phyloP scores from a whole-genome alignment of 2,888 invertebrate species.

The Torymus tubicola region DNA sequence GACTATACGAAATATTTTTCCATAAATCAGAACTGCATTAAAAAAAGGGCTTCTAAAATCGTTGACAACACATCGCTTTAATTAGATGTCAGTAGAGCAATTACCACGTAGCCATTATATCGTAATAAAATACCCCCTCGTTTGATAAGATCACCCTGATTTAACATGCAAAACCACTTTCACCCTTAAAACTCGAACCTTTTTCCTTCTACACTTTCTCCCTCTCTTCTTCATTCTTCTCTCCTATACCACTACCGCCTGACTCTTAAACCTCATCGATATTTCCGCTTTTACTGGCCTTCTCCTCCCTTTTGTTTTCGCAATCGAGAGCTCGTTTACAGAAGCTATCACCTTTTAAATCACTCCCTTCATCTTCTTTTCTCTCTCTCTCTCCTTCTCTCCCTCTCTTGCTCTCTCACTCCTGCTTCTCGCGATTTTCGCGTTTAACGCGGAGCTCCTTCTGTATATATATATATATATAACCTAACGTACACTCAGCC shows the following conservation, averaged over 20 bases:
- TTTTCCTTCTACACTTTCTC: neutral
- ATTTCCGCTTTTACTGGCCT: too few relatives aligned
- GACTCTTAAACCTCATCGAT: slow-evolving; percentile 6
- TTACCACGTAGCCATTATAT: too few relatives aligned
- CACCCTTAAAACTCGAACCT: neutral
- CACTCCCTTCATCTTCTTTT: slow-evolving; percentile 4
- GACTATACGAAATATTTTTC: too few relatives aligned
- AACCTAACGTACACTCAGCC: slow-evolving; percentile 17
- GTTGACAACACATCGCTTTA: too few relatives aligned
- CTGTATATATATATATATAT: neutral
- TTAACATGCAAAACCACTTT: too few relatives aligned
- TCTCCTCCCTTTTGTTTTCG: slow-evolving; percentile 9
- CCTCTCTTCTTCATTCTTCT: neutral
- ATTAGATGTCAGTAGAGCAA: too few relatives aligned
- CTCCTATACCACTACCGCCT: neutral
- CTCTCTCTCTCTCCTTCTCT: neutral
- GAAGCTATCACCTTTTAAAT: slow-evolving; percentile 48
- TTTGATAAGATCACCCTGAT: too few relatives aligned
- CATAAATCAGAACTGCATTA: too few relatives aligned
- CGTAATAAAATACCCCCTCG: too few relatives aligned
- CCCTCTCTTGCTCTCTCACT: neutral
- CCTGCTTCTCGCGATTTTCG: slow-evolving; percentile 19
- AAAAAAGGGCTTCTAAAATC: too few relatives aligned
- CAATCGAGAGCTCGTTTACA: slow-evolving; percentile 36
- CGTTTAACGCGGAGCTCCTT: slow-evolving; percentile 12